Evolutionary conservation across 2,888 invertebrate species (phyloP), one percentile per base, ranked within the genome.

Genomic region (Standfussiana lucernea): DNA sequence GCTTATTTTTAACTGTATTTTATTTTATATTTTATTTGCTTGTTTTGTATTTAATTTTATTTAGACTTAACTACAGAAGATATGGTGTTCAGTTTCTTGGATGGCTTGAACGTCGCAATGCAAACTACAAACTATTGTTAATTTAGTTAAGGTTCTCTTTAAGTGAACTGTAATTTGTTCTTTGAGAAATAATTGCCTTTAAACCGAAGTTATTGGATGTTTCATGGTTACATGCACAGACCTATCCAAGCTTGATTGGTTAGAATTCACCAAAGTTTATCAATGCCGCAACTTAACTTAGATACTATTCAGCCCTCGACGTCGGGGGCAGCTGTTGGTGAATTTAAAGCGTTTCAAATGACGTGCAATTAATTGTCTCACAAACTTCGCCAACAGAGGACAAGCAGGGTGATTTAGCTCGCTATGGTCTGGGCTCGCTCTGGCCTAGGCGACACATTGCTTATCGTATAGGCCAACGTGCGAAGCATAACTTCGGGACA

Each of bases 211-310:
- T 56, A 28, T 11, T 53, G 4, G 53, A 53, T n/a, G 24, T 53
- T n/a, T 10, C 10, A 11, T 47, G 24, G 47, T 50, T 56, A 53
- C 13, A 24, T 35, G 24, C 2, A n/a, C 32, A 47, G 1, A 35
- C 32, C 15, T 67, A 47, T 2, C 35, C 40, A 40, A 32, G 6
- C 28, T 3, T 70, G 13, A 3, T 50, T 6, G 11, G 15, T 72
- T 45, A 18, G n/a, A 53, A 28, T 45, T 18, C 24, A 21, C n/a
- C 24, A 64, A 76, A 76, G 10, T 65, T 76, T n/a, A 42, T 45
- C 35, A 37, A 62, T 40, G 50, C n/a, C 4, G 35, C 24, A 18
- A 13, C n/a, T 10, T 42, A 32, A 42, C n/a, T 1, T 62, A n/a
- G n/a, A n/a, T n/a, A 8, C 35, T 8, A 28, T 61, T 61, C 35